Evolutionary conservation across 2,113 vertebrate genomes (phyloP).

Genomic region (Albula glossodonta): DNA sequence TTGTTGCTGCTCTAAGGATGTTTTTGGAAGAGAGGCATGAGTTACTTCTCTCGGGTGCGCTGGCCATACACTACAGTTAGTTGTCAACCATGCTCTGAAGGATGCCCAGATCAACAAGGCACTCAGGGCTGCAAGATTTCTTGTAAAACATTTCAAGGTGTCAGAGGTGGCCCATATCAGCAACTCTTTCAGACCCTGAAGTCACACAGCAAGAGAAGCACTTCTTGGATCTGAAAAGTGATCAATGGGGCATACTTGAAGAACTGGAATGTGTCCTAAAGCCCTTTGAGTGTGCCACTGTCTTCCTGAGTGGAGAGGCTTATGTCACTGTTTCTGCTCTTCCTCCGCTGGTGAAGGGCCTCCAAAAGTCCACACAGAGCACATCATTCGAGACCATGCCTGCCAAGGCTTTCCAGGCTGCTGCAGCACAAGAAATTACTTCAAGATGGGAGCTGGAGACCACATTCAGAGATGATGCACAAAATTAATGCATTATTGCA

Average conservation of each 20-base stretch:
- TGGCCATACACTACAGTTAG: slow-evolving; percentile 26
- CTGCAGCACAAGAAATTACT: slow-evolving; percentile 15
- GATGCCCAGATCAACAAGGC: background rate
- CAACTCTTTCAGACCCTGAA: slow-evolving; percentile 5
- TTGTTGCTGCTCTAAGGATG: slow-evolving; percentile 28
- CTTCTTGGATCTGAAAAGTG: slow-evolving; percentile 18
- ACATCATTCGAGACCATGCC: background rate
- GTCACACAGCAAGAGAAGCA: slow-evolving; percentile 7
- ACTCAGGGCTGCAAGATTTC: background rate
- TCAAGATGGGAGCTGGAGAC: slow-evolving; percentile 18
- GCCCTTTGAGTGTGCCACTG: slow-evolving; percentile 21
- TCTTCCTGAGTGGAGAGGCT: slow-evolving; percentile 8
- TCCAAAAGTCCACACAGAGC: slow-evolving; percentile 5
- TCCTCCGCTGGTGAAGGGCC: slow-evolving; percentile 13
- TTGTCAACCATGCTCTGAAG: slow-evolving; percentile 12
- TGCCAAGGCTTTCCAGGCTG: slow-evolving; percentile 11
- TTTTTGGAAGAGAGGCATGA: slow-evolving; percentile 33
- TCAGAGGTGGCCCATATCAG: slow-evolving; percentile 11
- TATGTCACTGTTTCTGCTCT: slow-evolving; percentile 24
- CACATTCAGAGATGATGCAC: slow-evolving; percentile 20
- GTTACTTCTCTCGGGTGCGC: slow-evolving; percentile 20
- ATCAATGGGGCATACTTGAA: slow-evolving; percentile 14
- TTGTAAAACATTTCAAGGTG: slow-evolving; percentile 9
- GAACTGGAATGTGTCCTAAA: slow-evolving; percentile 12
- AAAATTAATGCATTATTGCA: slow-evolving; percentile 15